Evolutionary conservation across 2,797 vertebrate genomes (phyloP).

Genomic region (Tamandua tetradactyla): DNA sequence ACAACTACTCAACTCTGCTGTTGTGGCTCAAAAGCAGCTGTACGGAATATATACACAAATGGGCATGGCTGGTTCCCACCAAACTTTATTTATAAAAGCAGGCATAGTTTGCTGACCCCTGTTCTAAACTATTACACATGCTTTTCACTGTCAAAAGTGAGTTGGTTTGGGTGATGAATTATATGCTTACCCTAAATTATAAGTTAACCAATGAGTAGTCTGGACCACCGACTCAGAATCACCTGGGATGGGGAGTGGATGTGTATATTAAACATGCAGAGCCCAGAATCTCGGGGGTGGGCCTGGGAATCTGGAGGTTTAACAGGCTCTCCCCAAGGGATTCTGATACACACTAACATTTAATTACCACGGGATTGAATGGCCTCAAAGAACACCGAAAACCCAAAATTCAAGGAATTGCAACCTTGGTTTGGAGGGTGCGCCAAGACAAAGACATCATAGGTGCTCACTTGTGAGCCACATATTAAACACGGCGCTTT

Average conservation of each 20-base stretch:
- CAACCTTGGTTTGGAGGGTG: not conserved
- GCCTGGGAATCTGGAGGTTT: not conserved
- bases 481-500: not conserved
- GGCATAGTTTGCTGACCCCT: not conserved
- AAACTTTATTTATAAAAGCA: not conserved
- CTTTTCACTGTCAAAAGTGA: not conserved
- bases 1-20: not conserved
- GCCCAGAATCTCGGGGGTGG: not conserved
- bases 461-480: not conserved
- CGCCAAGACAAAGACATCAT: not conserved
- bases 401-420: constrained; percentile 12
- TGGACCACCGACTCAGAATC: not conserved
- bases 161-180: not conserved
- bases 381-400: not conserved
- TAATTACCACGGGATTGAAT: not conserved
- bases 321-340: not conserved
- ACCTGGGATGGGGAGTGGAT: not conserved
- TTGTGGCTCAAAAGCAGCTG: not conserved
- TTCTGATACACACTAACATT: not conserved
- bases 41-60: not conserved
- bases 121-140: not conserved
- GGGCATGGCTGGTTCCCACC: not conserved
- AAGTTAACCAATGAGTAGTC: not conserved
- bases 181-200: not conserved
- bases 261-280: not conserved